phyloP scores from a whole-genome alignment of 2,113 vertebrate species.

The Nesospiza acunhae region DNA sequence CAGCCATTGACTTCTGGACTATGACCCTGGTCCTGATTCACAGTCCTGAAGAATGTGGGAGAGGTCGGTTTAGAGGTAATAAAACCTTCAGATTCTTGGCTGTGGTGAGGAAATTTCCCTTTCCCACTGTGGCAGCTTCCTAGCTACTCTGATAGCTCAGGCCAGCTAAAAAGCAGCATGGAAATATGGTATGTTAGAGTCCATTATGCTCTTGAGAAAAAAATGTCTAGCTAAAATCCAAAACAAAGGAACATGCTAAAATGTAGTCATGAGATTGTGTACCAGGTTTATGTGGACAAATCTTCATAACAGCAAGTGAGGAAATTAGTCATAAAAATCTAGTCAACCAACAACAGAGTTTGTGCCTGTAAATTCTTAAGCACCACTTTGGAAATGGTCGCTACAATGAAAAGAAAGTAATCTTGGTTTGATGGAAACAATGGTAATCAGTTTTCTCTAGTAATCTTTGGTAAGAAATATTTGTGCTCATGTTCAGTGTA shows the following conservation, averaged over 20 bases:
- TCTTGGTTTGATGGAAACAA: background rate
- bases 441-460: constrained; percentile 11
- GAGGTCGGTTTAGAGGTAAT: background rate
- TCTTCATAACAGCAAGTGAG: constrained; percentile 3
- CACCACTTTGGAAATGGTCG: constrained; percentile 20
- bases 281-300: background rate
- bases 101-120: constrained; percentile 5
- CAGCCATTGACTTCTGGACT: background rate
- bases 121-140: background rate
- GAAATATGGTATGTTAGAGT: background rate
- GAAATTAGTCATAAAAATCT: constrained; percentile 15
- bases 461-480: background rate
- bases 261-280: background rate
- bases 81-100: background rate
- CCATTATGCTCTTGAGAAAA: background rate
- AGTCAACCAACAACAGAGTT: background rate
- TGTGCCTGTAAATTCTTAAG: constrained; percentile 13
- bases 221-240: background rate
- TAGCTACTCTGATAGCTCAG: background rate
- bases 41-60: background rate
- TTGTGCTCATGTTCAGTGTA: background rate
- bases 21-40: background rate
- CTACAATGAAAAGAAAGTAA: constrained; percentile 22
- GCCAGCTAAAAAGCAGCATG: background rate
- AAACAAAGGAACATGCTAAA: background rate